Percentiles rank a stretch among this genome's conserved stretches.
Conservation (phyloP, 2,888 invertebrate species). For the Chloroclysta siterata region DNA sequence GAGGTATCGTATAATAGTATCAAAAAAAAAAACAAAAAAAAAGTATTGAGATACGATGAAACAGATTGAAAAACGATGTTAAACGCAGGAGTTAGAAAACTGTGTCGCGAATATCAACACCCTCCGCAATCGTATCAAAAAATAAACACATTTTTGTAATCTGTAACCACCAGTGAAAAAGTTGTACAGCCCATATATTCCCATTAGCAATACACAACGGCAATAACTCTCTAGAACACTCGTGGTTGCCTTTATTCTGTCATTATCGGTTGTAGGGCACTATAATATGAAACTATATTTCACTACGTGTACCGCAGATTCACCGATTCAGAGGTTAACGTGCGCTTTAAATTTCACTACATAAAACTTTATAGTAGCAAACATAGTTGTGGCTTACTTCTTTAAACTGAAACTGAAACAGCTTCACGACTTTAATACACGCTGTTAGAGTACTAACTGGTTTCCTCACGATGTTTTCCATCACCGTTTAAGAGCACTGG, state of each 20-base stretch:
- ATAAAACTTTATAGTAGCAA: slow-evolving; percentile 4
- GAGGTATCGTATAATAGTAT: too few relatives aligned
- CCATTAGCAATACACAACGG: slow-evolving; percentile 58
- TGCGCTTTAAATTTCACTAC: slow-evolving; percentile 17
- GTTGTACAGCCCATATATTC: slow-evolving; percentile 67
- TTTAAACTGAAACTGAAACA: too few relatives aligned
- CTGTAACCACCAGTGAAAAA: slow-evolving; percentile 45
- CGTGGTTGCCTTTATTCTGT: slow-evolving; percentile 60
- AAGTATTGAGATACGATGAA: too few relatives aligned
- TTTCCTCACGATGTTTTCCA: too few relatives aligned
- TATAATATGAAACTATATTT: slow-evolving; percentile 47
- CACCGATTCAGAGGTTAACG: slow-evolving; percentile 23
- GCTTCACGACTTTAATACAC: too few relatives aligned
- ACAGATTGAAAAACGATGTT: too few relatives aligned
- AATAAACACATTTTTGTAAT: slow-evolving; percentile 12
- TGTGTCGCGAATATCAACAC: too few relatives aligned
- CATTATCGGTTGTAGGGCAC: slow-evolving; percentile 61
- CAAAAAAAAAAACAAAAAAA: too few relatives aligned
- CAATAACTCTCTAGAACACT: slow-evolving; percentile 62
- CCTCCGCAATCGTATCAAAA: too few relatives aligned
- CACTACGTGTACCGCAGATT: slow-evolving; percentile 25
- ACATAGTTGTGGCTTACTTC: slow-evolving; percentile 2
- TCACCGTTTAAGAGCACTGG: too few relatives aligned
- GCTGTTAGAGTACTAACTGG: too few relatives aligned
- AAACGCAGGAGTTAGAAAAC: too few relatives aligned